Evolutionary conservation across 1,140 invertebrate genomes (phyloP).

Genomic region (Xylocopa sonorina): DNA sequence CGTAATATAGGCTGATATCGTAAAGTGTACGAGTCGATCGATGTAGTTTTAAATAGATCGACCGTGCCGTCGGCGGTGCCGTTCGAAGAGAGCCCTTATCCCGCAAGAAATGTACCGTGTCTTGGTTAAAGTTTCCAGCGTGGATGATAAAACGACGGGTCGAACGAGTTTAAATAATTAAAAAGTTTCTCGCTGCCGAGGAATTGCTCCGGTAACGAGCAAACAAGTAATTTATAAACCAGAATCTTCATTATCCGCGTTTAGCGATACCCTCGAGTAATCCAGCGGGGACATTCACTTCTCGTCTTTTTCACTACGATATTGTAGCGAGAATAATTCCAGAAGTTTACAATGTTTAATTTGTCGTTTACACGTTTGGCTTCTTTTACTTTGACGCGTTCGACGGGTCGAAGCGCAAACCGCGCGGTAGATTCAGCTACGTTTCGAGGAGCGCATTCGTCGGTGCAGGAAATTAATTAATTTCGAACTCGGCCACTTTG

Average conservation of each 20-base stretch:
- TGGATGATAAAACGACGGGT: not conserved
- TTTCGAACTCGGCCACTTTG: not conserved
- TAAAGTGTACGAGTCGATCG: not conserved
- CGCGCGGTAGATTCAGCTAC: not conserved
- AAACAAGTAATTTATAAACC: constrained; percentile 12
- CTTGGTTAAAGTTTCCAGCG: not conserved
- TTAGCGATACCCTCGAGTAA: not conserved
- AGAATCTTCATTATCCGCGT: not conserved
- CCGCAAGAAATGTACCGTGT: not conserved
- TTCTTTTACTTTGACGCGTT: no score
- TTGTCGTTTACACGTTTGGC: no score
- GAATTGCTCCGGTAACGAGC: not conserved
- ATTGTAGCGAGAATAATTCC: no score
- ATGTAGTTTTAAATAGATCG: constrained; percentile 2
- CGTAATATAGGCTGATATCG: no score
- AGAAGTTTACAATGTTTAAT: no score
- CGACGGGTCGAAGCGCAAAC: no score
- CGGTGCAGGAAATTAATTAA: constrained; percentile 28
- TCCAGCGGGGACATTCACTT: not conserved
- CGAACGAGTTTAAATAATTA: constrained; percentile 20
- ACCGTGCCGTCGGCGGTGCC: not conserved
- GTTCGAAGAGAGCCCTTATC: not conserved
- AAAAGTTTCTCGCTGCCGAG: not conserved
- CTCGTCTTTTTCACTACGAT: no score
- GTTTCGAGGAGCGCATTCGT: not conserved